Percentiles rank a stretch among this genome's conserved stretches.
phyloP scores from a whole-genome alignment of 2,888 invertebrate genomes.

The Drosophila gaucha region DNA sequence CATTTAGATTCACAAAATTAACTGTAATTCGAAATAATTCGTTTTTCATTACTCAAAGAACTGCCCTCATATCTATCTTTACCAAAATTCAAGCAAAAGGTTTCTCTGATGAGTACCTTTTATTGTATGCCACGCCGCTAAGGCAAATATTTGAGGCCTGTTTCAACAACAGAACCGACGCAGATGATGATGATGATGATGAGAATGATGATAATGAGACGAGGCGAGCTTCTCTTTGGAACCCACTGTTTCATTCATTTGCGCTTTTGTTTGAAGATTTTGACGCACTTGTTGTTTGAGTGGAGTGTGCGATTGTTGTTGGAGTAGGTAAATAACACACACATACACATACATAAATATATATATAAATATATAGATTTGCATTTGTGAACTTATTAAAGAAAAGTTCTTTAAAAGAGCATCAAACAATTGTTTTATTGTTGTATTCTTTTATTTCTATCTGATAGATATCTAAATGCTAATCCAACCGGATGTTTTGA shows the following conservation, averaged over 20 bases:
- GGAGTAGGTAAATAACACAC: slow-evolving; percentile 9
- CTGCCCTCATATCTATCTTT: slow-evolving; percentile 16
- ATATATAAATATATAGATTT: background rate
- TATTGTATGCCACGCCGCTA: slow-evolving; percentile 43
- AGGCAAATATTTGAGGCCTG: slow-evolving; percentile 60
- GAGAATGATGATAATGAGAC: slow-evolving; percentile 3
- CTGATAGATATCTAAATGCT: slow-evolving; percentile 7
- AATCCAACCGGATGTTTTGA: slow-evolving; percentile 38
- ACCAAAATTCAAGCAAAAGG: slow-evolving; percentile 10
- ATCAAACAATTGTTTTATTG: slow-evolving; percentile 23
- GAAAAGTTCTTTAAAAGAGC: slow-evolving; percentile 4
- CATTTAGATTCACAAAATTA: background rate
- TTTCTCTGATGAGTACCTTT: slow-evolving; percentile 39
- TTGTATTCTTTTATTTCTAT: slow-evolving; percentile 2
- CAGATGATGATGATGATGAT: slow-evolving; percentile 8
- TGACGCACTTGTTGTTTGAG: slow-evolving; percentile 61
- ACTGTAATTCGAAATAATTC: slow-evolving; percentile 2
- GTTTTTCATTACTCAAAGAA: slow-evolving; percentile 7
- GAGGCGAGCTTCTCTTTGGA: slow-evolving; percentile 23
- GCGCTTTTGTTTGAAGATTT: slow-evolving; percentile 75
- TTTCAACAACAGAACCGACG: slow-evolving; percentile 37
- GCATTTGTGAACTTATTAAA: slow-evolving; percentile 1
- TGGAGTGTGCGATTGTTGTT: slow-evolving; percentile 1
- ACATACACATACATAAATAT: background rate
- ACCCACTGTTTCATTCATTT: slow-evolving; percentile 60